These are phyloP conservation scores for Leptoclinus maculatus DNA, from an alignment of 2,797 vertebrate species.

Conservation along the genomic window DNA sequence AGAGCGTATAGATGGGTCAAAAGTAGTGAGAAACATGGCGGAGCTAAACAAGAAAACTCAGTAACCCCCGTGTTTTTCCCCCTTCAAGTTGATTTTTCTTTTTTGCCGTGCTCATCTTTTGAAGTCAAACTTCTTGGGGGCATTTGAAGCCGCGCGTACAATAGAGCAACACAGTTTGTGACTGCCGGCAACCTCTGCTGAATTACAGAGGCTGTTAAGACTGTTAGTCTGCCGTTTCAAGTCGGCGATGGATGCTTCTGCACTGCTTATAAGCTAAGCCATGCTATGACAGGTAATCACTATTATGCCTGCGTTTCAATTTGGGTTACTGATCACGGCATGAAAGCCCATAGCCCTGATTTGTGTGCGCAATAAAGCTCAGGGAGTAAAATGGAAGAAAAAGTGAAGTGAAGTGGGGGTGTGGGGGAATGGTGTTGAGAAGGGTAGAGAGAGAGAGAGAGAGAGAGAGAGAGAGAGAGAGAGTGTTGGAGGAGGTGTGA, in stretches of 20 bases:
- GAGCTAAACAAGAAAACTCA: slow-evolving; percentile 52
- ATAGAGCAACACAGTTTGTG: slow-evolving; percentile 31
- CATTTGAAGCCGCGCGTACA: slow-evolving; percentile 11
- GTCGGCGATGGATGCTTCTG: slow-evolving; percentile 54
- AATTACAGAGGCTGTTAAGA: slow-evolving; percentile 66
- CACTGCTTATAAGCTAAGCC: slow-evolving; percentile 69
- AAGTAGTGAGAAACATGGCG: slow-evolving; percentile 19
- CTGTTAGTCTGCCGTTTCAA: slow-evolving; percentile 65
- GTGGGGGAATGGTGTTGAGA: slow-evolving; percentile 64
- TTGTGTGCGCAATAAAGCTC: slow-evolving; percentile 73
- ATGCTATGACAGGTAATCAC: slow-evolving; percentile 78
- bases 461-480: slow-evolving; percentile 55
- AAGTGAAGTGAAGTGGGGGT: slow-evolving; percentile 68
- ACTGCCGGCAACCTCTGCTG: slow-evolving; percentile 43
- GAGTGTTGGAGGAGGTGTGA: slow-evolving; percentile 70
- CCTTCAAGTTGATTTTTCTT: slow-evolving; percentile 29
- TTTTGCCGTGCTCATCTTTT: slow-evolving; percentile 26
- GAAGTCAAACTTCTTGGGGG: slow-evolving; percentile 51
- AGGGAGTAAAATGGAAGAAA: slow-evolving; percentile 57
- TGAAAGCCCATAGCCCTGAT: slow-evolving; percentile 73
- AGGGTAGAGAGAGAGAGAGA: slow-evolving; percentile 50
- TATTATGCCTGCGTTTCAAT: slow-evolving; percentile 73
- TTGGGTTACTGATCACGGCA: slow-evolving; percentile 77
- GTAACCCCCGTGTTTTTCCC: slow-evolving; percentile 31
- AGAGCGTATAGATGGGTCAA: slow-evolving; percentile 26